phyloP scores from a whole-genome alignment of 2,888 invertebrate species.

The Phasia obesa region DNA sequence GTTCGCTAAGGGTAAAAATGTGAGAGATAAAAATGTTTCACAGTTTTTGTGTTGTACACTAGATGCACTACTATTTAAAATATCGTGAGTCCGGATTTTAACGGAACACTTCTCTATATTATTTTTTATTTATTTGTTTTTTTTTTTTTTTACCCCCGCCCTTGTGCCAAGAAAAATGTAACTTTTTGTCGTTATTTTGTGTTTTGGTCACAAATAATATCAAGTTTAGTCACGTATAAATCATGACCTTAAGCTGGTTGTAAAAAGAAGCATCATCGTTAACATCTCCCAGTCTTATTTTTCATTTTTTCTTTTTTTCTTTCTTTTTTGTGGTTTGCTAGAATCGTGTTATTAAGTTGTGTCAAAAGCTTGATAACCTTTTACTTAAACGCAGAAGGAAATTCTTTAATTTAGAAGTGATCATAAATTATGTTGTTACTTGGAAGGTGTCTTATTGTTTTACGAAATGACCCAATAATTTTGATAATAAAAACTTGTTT shows the following conservation, averaged over 20 bases:
- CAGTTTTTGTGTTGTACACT: too few species aligned
- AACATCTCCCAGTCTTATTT: background rate
- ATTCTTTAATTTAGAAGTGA: too few species aligned
- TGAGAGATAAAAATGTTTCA: too few species aligned
- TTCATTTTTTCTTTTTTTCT: constrained; percentile 3
- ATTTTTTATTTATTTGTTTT: too few species aligned
- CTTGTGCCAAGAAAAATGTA: constrained; percentile 49
- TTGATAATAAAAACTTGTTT: constrained; percentile 18
- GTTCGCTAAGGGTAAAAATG: too few species aligned
- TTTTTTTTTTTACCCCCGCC: background rate
- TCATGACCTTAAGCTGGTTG: constrained; percentile 50
- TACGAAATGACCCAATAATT: background rate
- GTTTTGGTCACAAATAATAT: background rate
- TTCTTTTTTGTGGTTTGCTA: background rate
- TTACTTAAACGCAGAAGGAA: constrained; percentile 3
- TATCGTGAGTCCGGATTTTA: too few species aligned
- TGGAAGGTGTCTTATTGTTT: constrained; percentile 37
- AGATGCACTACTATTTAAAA: too few species aligned
- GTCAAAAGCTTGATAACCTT: constrained; percentile 48
- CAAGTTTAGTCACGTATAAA: constrained; percentile 57
- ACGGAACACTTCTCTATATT: too few species aligned
- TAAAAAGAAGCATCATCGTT: constrained; percentile 4
- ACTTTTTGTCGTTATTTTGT: constrained; percentile 3
- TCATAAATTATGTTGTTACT: constrained; percentile 57
- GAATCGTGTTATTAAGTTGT: constrained; percentile 60